Evolutionary conservation across 2,113 vertebrate genomes (phyloP).

Genomic region (Poeciliopsis turrubarensis): DNA sequence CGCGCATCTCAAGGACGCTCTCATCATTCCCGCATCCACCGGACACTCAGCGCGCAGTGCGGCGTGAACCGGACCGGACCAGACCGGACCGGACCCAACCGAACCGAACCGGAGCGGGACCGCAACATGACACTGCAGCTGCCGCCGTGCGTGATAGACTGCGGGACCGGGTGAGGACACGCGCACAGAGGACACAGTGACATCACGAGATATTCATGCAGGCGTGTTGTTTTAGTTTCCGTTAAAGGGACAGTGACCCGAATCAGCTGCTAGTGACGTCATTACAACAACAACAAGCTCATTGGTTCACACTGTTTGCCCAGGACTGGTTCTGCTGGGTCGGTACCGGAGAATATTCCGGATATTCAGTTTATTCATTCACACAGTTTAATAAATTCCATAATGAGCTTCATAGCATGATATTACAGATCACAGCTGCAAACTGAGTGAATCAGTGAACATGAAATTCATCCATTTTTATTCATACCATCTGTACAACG

Average conservation of each 20-base stretch:
- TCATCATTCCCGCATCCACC: not conserved
- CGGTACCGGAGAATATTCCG: not conserved
- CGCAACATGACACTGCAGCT: conserved; percentile 87
- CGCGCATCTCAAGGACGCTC: not conserved
- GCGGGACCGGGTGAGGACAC: conserved; percentile 88
- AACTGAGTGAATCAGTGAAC: too few relatives aligned
- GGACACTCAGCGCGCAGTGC: not conserved
- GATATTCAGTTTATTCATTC: too few relatives aligned
- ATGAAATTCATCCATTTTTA: too few relatives aligned
- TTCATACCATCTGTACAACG: too few relatives aligned
- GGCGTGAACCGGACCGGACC: not conserved
- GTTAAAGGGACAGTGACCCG: not conserved
- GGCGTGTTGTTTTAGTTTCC: not conserved
- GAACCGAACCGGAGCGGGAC: conserved; percentile 33
- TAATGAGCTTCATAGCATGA: too few relatives aligned
- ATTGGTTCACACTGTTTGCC: not conserved
- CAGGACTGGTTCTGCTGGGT: not conserved
- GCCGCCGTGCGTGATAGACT: conserved; percentile 93
- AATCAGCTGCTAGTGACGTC: not conserved
- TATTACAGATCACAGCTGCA: too few relatives aligned
- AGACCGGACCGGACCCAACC: not conserved
- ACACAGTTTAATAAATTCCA: too few relatives aligned
- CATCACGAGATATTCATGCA: conserved; percentile 17
- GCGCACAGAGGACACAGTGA: not conserved
- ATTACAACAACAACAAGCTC: not conserved